phyloP scores from a whole-genome alignment of 1,140 invertebrate species.

The Parasteatoda tepidariorum region DNA sequence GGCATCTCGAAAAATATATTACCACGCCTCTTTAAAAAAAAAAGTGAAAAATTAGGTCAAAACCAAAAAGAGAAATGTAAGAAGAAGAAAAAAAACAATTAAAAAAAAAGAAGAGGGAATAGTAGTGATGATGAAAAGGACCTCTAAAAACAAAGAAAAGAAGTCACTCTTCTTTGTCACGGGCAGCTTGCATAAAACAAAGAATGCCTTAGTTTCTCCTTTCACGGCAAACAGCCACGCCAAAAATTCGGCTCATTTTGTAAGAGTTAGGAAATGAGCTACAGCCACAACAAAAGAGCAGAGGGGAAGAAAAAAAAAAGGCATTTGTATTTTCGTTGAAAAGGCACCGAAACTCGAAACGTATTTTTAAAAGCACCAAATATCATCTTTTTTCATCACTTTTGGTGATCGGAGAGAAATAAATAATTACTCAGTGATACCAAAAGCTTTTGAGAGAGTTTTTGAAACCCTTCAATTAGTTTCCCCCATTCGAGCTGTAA shows the following conservation, averaged over 20 bases:
- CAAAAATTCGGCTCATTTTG: slow-evolving; percentile 18
- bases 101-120: background rate
- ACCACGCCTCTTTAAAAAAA: too few relatives aligned
- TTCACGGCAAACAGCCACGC: background rate
- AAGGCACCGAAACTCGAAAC: background rate
- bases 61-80: background rate
- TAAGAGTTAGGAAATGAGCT: too few relatives aligned
- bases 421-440: slow-evolving; percentile 13
- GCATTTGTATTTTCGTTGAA: slow-evolving; percentile 13
- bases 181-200: slow-evolving; percentile 43
- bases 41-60: slow-evolving; percentile 46
- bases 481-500: background rate
- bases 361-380: slow-evolving; percentile 7
- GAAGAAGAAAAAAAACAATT: background rate
- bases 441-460: background rate
- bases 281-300: background rate
- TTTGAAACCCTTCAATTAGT: slow-evolving; percentile 14
- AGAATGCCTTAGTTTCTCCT: background rate
- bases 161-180: slow-evolving; percentile 50
- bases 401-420: background rate
- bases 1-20: too few relatives aligned
- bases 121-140: background rate
- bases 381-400: background rate
- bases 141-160: slow-evolving; percentile 6
- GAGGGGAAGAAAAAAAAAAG: slow-evolving; percentile 15